These are phyloP conservation scores for Diadophis punctatus DNA, from an alignment of 2,113 vertebrate genomes.

Conservation along the genomic window DNA sequence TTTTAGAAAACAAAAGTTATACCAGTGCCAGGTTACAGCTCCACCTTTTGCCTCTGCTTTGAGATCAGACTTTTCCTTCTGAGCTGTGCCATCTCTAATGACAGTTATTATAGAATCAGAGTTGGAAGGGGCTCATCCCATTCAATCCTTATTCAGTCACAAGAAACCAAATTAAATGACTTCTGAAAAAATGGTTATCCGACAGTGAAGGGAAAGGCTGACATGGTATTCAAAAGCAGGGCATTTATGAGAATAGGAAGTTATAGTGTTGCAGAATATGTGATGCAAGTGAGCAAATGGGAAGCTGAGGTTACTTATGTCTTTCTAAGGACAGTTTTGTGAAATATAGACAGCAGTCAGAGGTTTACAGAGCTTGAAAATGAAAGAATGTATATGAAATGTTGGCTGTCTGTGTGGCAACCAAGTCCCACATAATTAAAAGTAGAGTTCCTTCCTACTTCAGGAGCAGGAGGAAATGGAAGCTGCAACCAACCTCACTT, in stretches of 20 bases:
- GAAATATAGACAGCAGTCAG: background rate
- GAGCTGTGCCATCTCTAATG: background rate
- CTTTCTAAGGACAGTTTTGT: background rate
- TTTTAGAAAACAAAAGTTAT: background rate
- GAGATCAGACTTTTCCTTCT: background rate
- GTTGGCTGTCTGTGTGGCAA: background rate
- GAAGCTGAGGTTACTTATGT: background rate
- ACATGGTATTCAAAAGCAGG: background rate
- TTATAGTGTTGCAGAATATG: background rate
- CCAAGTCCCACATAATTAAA: background rate
- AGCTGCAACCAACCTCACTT: background rate
- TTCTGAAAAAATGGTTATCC: background rate
- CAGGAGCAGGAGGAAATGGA: background rate
- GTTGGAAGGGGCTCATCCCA: background rate
- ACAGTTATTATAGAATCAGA: background rate
- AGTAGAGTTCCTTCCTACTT: background rate
- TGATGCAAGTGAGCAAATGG: background rate
- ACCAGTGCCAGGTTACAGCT: background rate
- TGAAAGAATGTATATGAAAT: background rate
- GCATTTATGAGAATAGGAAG: background rate
- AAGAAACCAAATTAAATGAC: background rate
- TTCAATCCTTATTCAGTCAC: background rate
- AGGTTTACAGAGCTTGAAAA: conserved; percentile 11
- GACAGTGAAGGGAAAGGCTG: background rate
- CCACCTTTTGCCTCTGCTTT: background rate